These are phyloP conservation scores for Vollenhovia emeryi DNA, from an alignment of 1,140 invertebrate genomes.

Conservation along the genomic window DNA sequence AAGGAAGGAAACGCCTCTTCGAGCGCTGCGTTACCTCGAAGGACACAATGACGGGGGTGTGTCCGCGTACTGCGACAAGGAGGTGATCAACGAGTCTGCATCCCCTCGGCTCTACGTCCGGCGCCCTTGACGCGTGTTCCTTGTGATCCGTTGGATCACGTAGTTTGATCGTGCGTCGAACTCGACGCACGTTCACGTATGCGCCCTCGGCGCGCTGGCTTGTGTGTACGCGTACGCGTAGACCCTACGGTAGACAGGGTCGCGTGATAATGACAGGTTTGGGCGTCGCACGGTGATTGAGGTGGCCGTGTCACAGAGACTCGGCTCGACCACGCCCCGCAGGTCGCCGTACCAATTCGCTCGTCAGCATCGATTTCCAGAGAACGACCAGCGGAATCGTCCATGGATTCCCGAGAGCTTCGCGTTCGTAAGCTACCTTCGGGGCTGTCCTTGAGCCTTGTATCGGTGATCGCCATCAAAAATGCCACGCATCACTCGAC, in stretches of 20 bases:
- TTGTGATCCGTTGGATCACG: slow-evolving; percentile 58
- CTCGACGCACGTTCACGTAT: slow-evolving; percentile 19
- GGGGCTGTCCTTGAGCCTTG: slow-evolving; percentile 32
- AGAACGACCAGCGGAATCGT: slow-evolving; percentile 40
- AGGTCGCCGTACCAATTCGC: slow-evolving; percentile 74
- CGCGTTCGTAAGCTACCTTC: slow-evolving; percentile 27
- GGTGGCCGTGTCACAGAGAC: slow-evolving; percentile 81
- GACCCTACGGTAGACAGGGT: slow-evolving; percentile 77
- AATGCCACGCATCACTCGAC: slow-evolving; percentile 25
- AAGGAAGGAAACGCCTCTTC: slow-evolving; percentile 67
- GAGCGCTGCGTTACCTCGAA: slow-evolving; percentile 65
- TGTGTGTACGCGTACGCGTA: slow-evolving; percentile 45
- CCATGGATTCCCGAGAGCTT: neutral
- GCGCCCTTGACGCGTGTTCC: slow-evolving; percentile 61
- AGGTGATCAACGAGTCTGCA: slow-evolving; percentile 58
- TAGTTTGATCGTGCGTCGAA: slow-evolving; percentile 61
- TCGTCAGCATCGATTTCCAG: slow-evolving; percentile 70
- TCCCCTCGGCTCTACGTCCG: slow-evolving; percentile 25
- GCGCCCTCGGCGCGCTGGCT: slow-evolving; percentile 11
- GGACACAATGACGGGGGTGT: slow-evolving; percentile 81
- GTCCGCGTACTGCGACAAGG: slow-evolving; percentile 60
- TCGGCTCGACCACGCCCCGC: slow-evolving; percentile 79
- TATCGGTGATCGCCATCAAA: slow-evolving; percentile 33
- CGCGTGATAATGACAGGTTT: slow-evolving; percentile 85
- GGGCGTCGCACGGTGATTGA: slow-evolving; percentile 82